These are phyloP conservation scores for Deilephila elpenor DNA, from an alignment of 2,888 invertebrate genomes.

Conservation along the genomic window DNA sequence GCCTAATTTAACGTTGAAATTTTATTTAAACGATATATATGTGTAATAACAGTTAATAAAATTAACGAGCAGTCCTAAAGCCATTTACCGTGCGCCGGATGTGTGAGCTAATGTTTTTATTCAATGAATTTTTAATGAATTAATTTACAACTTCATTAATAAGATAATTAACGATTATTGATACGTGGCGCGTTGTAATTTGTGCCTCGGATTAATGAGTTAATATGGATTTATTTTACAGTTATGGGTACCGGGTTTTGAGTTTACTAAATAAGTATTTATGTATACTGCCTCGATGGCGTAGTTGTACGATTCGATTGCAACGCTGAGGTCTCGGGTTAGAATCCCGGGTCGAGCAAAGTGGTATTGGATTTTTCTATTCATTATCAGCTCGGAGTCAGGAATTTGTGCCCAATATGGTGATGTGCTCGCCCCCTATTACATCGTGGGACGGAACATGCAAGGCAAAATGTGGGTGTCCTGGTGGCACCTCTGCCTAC, in stretches of 20 bases:
- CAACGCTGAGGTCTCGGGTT: too few relatives aligned
- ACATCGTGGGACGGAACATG: too few relatives aligned
- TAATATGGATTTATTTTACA: slow-evolving; percentile 39
- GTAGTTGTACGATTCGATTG: too few relatives aligned
- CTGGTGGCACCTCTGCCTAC: too few relatives aligned
- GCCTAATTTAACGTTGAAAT: not conserved
- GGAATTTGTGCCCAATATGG: too few relatives aligned
- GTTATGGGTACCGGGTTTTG: not conserved
- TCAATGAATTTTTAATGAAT: slow-evolving; percentile 79
- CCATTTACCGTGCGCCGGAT: slow-evolving; percentile 51
- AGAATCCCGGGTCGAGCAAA: too few relatives aligned
- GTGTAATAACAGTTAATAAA: slow-evolving; percentile 63
- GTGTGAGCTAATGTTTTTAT: slow-evolving; percentile 27
- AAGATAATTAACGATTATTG: slow-evolving; percentile 63
- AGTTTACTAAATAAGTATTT: not conserved
- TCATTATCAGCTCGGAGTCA: too few relatives aligned
- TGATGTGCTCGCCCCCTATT: too few relatives aligned
- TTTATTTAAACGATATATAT: slow-evolving; percentile 13
- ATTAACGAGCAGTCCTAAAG: slow-evolving; percentile 63
- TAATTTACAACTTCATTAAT: slow-evolving; percentile 75
- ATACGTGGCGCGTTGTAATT: slow-evolving; percentile 55
- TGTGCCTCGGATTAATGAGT: slow-evolving; percentile 40
- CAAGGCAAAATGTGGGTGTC: too few relatives aligned
- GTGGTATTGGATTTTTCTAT: too few relatives aligned
- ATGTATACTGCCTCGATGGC: not conserved